phyloP scores from a whole-genome alignment of 1,140 invertebrate species.

The Periplaneta americana region DNA sequence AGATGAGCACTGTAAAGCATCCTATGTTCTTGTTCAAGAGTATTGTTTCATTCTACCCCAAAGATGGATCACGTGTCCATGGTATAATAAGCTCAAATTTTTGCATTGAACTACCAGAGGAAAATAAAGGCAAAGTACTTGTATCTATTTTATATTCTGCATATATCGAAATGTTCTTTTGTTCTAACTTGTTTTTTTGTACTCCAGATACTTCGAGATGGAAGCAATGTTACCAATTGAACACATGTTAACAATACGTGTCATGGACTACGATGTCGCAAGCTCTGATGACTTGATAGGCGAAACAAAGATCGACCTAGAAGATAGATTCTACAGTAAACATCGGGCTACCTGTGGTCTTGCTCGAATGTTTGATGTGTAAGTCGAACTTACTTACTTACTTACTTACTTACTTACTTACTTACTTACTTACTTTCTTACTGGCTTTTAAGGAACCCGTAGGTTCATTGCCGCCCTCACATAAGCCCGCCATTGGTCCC shows the following conservation, averaged over 20 bases:
- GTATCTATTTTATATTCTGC: neutral
- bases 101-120: no score
- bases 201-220: conserved; percentile 66
- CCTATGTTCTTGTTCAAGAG: no score
- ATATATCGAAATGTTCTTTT: no score
- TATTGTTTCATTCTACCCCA: no score
- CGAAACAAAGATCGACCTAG: conserved; percentile 77
- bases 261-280: conserved; percentile 70
- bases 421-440: no score
- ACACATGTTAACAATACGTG: conserved; percentile 61
- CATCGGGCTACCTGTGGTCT: conserved; percentile 76
- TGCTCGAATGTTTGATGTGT: conserved; percentile 60
- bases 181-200: neutral
- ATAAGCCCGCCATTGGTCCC: no score
- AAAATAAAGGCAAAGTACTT: conserved; percentile 2
- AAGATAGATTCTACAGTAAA: conserved; percentile 76
- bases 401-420: no score
- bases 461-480: no score
- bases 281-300: conserved; percentile 76
- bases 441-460: no score
- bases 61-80: no score
- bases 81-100: no score
- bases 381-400: conserved; percentile 15
- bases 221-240: conserved; percentile 68
- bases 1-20: no score